These are phyloP conservation scores for Isurus oxyrinchus DNA, from an alignment of 2,113 vertebrate species.

Conservation along the genomic window DNA sequence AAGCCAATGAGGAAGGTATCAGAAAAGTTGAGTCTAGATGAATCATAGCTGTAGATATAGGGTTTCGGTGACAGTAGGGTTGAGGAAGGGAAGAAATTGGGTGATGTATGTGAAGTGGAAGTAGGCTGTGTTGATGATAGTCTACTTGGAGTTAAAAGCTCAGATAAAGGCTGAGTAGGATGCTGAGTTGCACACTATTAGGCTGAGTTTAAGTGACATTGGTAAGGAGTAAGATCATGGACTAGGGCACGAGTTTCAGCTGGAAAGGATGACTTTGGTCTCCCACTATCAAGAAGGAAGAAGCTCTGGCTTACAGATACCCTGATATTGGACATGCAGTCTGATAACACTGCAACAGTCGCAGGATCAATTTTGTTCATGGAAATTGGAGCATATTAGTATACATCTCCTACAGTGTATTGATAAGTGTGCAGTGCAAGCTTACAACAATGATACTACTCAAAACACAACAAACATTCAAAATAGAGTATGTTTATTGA, in stretches of 20 bases:
- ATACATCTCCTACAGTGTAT: neutral
- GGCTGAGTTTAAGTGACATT: neutral
- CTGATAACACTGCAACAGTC: neutral
- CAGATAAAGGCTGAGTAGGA: neutral
- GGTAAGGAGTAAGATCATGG: neutral
- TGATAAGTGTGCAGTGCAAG: neutral
- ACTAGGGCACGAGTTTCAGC: neutral
- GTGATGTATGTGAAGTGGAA: neutral
- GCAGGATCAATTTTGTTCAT: neutral
- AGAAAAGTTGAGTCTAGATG: neutral
- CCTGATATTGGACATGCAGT: neutral
- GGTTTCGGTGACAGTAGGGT: neutral
- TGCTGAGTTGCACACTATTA: neutral
- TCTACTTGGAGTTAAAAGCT: neutral
- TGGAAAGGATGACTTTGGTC: neutral
- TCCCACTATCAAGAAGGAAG: neutral
- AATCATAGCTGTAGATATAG: neutral
- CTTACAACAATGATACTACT: neutral
- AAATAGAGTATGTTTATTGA: slow-evolving; percentile 21
- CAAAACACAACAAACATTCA: neutral
- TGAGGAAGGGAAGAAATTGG: neutral
- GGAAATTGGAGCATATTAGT: neutral
- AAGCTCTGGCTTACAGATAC: neutral
- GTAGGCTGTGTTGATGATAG: neutral
- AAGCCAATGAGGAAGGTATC: neutral